A percentile compares a stretch with the other conserved stretches of the same genome.
Conservation (phyloP, 2,888 invertebrate genomes). For the Pseudanteris insignis region DNA sequence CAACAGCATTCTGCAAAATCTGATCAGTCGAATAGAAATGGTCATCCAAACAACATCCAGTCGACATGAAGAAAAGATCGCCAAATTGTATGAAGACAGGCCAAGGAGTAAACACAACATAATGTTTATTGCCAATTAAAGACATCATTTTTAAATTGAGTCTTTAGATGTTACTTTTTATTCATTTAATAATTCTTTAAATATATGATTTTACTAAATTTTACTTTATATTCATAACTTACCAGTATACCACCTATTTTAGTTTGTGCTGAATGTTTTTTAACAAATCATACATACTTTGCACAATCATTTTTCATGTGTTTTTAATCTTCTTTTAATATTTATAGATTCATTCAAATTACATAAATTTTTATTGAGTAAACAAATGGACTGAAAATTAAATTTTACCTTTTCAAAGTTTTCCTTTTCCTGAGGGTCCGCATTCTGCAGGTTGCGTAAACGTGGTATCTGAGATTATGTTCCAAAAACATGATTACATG, state of each 20-base stretch:
- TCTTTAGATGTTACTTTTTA: too few relatives aligned
- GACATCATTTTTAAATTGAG: too few relatives aligned
- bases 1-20: slow-evolving; percentile 88
- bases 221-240: too few relatives aligned
- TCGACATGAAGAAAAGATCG: slow-evolving; percentile 52
- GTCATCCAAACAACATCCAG: slow-evolving; percentile 45
- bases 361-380: too few relatives aligned
- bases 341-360: not conserved
- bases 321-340: not conserved
- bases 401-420: slow-evolving; percentile 74
- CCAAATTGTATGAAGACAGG: slow-evolving; percentile 49
- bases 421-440: slow-evolving; percentile 72
- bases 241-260: too few relatives aligned
- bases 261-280: not conserved
- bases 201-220: too few relatives aligned
- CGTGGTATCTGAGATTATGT: slow-evolving; percentile 65
- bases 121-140: slow-evolving; percentile 59
- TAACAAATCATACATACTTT: too few relatives aligned
- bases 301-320: not conserved
- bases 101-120: slow-evolving; percentile 55
- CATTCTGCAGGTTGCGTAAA: slow-evolving; percentile 67
- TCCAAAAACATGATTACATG: slow-evolving; percentile 62
- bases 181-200: too few relatives aligned
- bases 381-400: slow-evolving; percentile 51
- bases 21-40: slow-evolving; percentile 67